phyloP scores from a whole-genome alignment of 2,113 vertebrate genomes.

The Ammodramus savannarum region DNA sequence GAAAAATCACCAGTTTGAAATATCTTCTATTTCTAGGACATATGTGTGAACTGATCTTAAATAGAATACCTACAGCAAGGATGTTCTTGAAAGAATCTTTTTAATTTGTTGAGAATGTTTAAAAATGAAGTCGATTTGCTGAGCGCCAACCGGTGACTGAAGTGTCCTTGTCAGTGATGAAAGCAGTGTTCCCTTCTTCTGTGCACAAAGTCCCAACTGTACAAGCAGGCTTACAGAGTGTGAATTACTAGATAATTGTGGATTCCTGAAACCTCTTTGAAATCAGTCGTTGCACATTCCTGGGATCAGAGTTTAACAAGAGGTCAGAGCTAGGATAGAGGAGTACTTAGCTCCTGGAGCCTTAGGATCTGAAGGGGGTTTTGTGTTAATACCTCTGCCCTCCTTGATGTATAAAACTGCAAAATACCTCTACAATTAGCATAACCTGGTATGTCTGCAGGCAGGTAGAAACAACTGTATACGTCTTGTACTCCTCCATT shows the following conservation, averaged over 20 bases:
- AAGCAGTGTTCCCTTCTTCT: neutral
- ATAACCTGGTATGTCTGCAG: neutral
- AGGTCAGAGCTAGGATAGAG: neutral
- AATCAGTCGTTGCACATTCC: neutral
- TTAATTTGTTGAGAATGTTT: neutral
- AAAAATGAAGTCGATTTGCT: neutral
- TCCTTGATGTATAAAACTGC: neutral
- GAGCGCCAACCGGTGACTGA: neutral
- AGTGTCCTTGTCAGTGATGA: neutral
- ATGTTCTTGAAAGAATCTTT: neutral
- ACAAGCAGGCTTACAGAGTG: neutral
- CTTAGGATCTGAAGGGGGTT: neutral
- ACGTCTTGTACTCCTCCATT: neutral
- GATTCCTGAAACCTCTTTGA: neutral
- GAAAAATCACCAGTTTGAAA: neutral
- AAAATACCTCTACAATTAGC: neutral
- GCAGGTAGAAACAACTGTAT: neutral
- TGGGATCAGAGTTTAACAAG: neutral
- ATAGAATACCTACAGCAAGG: neutral
- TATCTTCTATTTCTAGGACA: neutral
- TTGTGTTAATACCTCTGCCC: neutral
- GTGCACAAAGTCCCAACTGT: neutral
- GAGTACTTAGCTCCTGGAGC: neutral
- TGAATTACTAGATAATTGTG: neutral
- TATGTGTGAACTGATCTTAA: neutral